Percentiles rank a stretch among this genome's conserved stretches.
Conservation (phyloP, 92 coral and sea anemone genomes). For the Siderastrea radians region DNA sequence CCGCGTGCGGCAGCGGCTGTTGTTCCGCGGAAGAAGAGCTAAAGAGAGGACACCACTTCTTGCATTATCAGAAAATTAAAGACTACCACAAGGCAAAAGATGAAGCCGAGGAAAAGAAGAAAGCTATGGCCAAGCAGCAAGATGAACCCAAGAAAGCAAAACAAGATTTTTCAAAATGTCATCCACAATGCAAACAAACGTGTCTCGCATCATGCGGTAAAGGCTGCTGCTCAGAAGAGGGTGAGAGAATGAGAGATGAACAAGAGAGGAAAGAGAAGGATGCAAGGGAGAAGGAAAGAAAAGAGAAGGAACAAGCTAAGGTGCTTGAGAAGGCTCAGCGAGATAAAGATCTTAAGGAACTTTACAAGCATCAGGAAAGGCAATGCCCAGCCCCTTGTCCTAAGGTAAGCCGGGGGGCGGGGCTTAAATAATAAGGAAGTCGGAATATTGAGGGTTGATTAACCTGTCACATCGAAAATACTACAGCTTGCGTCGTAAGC, state of each 20-base stretch:
- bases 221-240: constrained; percentile 76
- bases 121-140: constrained; percentile 20
- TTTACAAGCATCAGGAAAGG: constrained; percentile 75
- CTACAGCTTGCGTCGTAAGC: no score
- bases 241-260: constrained; percentile 55
- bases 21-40: constrained; percentile 84
- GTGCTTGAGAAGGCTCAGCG: neutral
- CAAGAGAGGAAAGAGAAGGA: constrained; percentile 35
- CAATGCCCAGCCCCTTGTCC: constrained; percentile 82
- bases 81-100: constrained; percentile 56
- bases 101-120: constrained; percentile 4
- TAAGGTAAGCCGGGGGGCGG: constrained; percentile 41
- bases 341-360: constrained; percentile 18
- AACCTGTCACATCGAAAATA: no score
- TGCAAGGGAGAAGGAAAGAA: constrained; percentile 27
- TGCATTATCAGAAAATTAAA: constrained; percentile 68
- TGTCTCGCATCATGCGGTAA: constrained; percentile 79
- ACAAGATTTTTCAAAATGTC: constrained; percentile 32
- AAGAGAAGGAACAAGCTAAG: constrained; percentile 20
- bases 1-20: constrained; percentile 95
- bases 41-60: constrained; percentile 76
- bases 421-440: no score
- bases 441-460: no score
- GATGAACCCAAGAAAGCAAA: constrained; percentile 43
- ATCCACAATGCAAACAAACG: constrained; percentile 50